Base-by-base conservation (phyloP, 2,797 vertebrate genomes). In the Melopsittacus undulatus region DNA sequence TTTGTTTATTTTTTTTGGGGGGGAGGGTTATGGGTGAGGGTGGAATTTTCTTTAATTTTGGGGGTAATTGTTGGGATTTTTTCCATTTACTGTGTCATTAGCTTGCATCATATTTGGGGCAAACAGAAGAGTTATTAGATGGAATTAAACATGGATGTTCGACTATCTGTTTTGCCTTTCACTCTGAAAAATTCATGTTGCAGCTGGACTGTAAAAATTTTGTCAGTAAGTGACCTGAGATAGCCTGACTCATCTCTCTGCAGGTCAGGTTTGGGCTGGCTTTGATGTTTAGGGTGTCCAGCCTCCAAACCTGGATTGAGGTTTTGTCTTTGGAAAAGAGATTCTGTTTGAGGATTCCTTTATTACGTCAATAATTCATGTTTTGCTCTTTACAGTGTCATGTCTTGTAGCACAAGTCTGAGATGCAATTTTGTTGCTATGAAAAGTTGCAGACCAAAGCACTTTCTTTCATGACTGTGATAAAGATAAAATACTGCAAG, bases 401-500 rank as follows among this genome's bases (percentile, higher is more conserved):
- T 87, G 84, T 92, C 82, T 95, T 67, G 93, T 64, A 95, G 38
- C 29, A 91, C 36, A 90, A 69, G 54, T 40, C 76, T 87, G 56
- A 93, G 68, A 77, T 87, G 73, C 63, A 95, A 88, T 92, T 94
- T 66, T 86, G 29, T 74, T 94, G 62, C 68, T 48, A 61, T 78
- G 88, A 87, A 87, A 92, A 88, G 73, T 43, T 89, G 90, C 80
- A 95, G 57, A 89, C 7, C 32, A 94, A 95, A 59, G 78, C 45
- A 78, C 46, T 91, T 96, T 89, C 64, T 78, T 96, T 92, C 54
- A 40, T 67, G 80, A 80, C 42, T 38, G 24, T 91, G 83, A 97
- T 94, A 96, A 95, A 96, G 81, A 95, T 63, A 91, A 96, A 97
- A 91, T 88, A 95, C 62, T 78, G 64, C 57, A 95, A 62, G 78